Evolutionary conservation across 2,888 invertebrate genomes (phyloP).

Genomic region (Serrognathus titanus): DNA sequence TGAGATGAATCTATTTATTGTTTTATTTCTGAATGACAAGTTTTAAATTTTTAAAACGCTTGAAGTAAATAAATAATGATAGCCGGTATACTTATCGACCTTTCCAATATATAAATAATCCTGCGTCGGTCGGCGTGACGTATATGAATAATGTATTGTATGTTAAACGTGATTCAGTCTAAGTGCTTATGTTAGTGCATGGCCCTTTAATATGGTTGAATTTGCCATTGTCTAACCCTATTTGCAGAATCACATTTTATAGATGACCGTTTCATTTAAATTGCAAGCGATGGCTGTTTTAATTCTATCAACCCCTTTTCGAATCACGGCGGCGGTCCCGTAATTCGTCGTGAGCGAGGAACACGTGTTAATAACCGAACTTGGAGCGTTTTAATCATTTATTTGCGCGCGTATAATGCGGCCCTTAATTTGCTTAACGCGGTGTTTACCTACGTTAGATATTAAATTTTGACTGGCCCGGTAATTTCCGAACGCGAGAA

Average conservation of each 20-base stretch:
- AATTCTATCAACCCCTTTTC: slow-evolving; percentile 6
- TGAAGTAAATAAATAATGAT: not conserved
- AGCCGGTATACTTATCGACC: slow-evolving; percentile 8
- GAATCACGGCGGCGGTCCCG: not conserved
- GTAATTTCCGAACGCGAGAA: too few species aligned
- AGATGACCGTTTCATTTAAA: slow-evolving; percentile 17
- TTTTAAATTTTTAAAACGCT: too few species aligned
- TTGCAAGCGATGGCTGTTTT: slow-evolving; percentile 14
- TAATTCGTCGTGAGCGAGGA: not conserved
- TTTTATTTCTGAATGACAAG: too few species aligned
- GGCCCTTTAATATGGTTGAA: slow-evolving; percentile 18
- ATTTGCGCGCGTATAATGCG: too few species aligned
- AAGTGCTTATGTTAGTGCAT: slow-evolving; percentile 19
- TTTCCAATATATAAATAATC: slow-evolving; percentile 12
- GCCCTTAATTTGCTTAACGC: too few species aligned
- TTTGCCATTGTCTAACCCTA: slow-evolving; percentile 9
- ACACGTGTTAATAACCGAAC: too few species aligned
- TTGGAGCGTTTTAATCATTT: too few species aligned
- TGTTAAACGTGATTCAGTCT: slow-evolving; percentile 23
- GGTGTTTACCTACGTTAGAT: too few species aligned
- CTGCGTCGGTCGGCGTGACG: slow-evolving; percentile 9
- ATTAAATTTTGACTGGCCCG: too few species aligned
- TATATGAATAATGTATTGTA: slow-evolving; percentile 21
- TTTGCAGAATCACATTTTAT: slow-evolving; percentile 11
- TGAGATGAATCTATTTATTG: too few species aligned